These are phyloP conservation scores for Sipunculus nudus DNA, from an alignment of 2,888 invertebrate species.

Conservation along the genomic window DNA sequence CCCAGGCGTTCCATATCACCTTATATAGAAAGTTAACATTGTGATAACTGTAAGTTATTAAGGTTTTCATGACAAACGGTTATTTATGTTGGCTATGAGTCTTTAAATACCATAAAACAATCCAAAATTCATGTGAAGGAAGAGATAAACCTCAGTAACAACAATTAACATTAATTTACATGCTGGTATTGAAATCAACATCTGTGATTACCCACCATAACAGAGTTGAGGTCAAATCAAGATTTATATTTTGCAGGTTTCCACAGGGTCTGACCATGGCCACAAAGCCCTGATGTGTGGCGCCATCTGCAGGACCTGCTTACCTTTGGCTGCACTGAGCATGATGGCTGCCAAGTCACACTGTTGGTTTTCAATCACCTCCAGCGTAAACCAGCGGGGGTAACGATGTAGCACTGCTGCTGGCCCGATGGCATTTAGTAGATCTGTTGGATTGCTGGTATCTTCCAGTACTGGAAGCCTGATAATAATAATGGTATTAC, in stretches of 20 bases:
- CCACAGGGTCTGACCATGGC: too few species aligned
- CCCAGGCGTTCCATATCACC: constrained; percentile 77
- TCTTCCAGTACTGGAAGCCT: constrained; percentile 81
- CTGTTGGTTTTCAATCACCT: constrained; percentile 83
- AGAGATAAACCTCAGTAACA: too few species aligned
- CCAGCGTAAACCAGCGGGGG: constrained; percentile 82
- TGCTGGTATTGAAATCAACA: too few species aligned
- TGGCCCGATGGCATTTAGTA: too few species aligned
- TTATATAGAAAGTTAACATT: constrained; percentile 34
- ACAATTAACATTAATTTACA: too few species aligned
- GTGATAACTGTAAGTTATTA: too few species aligned
- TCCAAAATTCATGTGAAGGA: too few species aligned
- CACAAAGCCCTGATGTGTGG: not conserved
- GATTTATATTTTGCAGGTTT: too few species aligned
- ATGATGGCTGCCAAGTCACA: constrained; percentile 81
- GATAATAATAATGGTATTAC: constrained; percentile 25
- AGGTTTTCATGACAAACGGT: constrained; percentile 14
- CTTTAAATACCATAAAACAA: too few species aligned
- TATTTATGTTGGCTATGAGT: too few species aligned
- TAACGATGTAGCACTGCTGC: constrained; percentile 73
- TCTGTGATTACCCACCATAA: too few species aligned
- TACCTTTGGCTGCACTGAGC: constrained; percentile 77
- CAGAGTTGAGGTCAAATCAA: too few species aligned
- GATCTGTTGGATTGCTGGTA: constrained; percentile 68
- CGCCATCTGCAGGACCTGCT: constrained; percentile 21